Percentiles rank a stretch among this genome's conserved stretches.
These are phyloP conservation scores for Cliona cf. orientalis DNA, from an alignment of 37 sponge, comb jelly and placozoan genomes.

Conservation along the genomic window DNA sequence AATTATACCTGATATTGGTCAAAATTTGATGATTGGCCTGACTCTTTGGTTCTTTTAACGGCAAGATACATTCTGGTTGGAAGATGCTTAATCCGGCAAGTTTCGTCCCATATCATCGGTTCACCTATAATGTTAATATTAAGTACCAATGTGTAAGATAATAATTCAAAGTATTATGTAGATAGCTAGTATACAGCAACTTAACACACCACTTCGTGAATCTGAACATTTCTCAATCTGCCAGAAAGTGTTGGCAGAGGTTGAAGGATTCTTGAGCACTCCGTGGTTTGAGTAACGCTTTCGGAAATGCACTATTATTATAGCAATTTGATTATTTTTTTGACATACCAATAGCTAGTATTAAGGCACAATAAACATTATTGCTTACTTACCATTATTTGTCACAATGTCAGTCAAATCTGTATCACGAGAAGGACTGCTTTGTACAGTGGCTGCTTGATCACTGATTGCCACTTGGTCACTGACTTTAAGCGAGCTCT, in stretches of 20 bases:
- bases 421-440: too few relatives aligned
- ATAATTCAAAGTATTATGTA: not conserved
- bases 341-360: not conserved
- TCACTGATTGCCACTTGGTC: too few relatives aligned
- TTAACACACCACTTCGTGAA: not conserved
- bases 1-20: too few relatives aligned
- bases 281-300: slow-evolving; percentile 24
- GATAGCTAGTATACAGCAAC: not conserved
- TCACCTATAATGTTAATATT: not conserved
- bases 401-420: not conserved
- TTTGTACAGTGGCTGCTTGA: too few relatives aligned
- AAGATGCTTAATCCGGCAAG: not conserved
- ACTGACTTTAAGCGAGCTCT: too few relatives aligned
- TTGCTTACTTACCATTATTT: not conserved
- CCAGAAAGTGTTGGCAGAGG: slow-evolving; percentile 88
- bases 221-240: slow-evolving; percentile 52
- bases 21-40: too few relatives aligned
- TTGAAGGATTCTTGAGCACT: slow-evolving; percentile 44
- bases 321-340: too few relatives aligned
- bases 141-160: not conserved
- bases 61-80: slow-evolving; percentile 2
- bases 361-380: not conserved
- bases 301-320: slow-evolving; percentile 63
- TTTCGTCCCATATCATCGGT: not conserved
- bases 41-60: too few relatives aligned